These are phyloP conservation scores for Ptychoptera albimana DNA, from an alignment of 2,888 invertebrate genomes.

Conservation along the genomic window DNA sequence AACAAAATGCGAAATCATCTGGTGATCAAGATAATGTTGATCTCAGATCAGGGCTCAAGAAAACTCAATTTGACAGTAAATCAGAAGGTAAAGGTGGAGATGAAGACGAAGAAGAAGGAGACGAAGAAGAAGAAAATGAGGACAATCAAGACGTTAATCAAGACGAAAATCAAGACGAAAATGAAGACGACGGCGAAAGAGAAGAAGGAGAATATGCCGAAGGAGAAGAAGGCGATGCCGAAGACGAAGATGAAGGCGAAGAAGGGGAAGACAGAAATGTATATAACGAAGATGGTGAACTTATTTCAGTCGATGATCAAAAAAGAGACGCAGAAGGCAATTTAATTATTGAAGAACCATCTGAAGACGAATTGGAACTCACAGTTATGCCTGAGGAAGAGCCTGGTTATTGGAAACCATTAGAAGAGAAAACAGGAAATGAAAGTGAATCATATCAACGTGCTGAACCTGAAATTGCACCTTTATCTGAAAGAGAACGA, in stretches of 20 bases:
- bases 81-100: slow-evolving; percentile 14
- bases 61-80: not conserved
- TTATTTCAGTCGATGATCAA: slow-evolving; percentile 13
- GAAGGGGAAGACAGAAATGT: slow-evolving; percentile 15
- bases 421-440: slow-evolving; percentile 25
- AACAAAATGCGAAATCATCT: slow-evolving; percentile 1
- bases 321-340: slow-evolving; percentile 3
- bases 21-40: not conserved
- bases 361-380: slow-evolving; percentile 16
- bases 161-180: slow-evolving; percentile 10
- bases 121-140: slow-evolving; percentile 15
- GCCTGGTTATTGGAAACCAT: slow-evolving; percentile 25
- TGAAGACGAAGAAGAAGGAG: slow-evolving; percentile 16
- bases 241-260: slow-evolving; percentile 10
- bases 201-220: slow-evolving; percentile 10
- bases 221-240: slow-evolving; percentile 9
- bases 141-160: slow-evolving; percentile 12
- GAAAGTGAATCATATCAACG: slow-evolving; percentile 27
- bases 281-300: slow-evolving; percentile 14
- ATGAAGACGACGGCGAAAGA: slow-evolving; percentile 9
- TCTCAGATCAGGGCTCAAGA: not conserved
- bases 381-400: slow-evolving; percentile 12
- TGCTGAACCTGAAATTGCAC: slow-evolving; percentile 23
- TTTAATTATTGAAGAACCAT: slow-evolving; percentile 8
- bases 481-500: slow-evolving; percentile 24